These are phyloP conservation scores for Monarcha castaneiventris DNA, from an alignment of 2,113 vertebrate species.

Conservation along the genomic window DNA sequence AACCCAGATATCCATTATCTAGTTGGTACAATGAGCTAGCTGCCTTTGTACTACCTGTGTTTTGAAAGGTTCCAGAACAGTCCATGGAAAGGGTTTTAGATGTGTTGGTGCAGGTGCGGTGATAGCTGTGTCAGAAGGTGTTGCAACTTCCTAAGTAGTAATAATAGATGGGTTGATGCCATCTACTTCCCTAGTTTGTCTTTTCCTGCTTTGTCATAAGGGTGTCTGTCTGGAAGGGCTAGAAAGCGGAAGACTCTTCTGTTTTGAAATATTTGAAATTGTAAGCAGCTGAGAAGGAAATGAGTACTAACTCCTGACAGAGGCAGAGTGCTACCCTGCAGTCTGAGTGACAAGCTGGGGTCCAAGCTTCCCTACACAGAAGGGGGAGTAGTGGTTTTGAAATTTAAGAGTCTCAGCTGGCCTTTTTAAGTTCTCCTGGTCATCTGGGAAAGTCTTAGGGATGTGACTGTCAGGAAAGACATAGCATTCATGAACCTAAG, in stretches of 20 bases:
- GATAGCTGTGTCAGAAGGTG: not conserved
- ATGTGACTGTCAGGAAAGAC: not conserved
- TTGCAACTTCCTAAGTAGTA: slow-evolving; percentile 39
- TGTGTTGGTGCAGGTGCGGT: not conserved
- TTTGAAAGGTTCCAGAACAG: not conserved
- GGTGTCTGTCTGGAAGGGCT: not conserved
- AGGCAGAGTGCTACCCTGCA: not conserved
- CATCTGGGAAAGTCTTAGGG: not conserved
- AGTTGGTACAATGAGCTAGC: not conserved
- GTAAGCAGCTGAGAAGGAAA: not conserved
- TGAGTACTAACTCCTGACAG: not conserved
- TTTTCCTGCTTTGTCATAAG: slow-evolving; percentile 37
- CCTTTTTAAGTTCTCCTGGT: not conserved
- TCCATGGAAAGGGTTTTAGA: not conserved
- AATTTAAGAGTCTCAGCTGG: not conserved
- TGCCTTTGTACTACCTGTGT: not conserved
- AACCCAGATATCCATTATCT: not conserved
- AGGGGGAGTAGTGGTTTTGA: not conserved
- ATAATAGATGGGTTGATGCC: not conserved
- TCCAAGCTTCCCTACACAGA: not conserved
- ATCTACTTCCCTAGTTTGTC: slow-evolving; percentile 14
- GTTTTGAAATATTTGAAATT: not conserved
- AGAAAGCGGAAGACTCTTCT: not conserved
- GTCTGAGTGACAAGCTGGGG: not conserved
- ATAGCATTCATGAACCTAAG: not conserved